Evolutionary conservation across 2,113 vertebrate genomes (phyloP).

Genomic region (Amblyornis subalaris): DNA sequence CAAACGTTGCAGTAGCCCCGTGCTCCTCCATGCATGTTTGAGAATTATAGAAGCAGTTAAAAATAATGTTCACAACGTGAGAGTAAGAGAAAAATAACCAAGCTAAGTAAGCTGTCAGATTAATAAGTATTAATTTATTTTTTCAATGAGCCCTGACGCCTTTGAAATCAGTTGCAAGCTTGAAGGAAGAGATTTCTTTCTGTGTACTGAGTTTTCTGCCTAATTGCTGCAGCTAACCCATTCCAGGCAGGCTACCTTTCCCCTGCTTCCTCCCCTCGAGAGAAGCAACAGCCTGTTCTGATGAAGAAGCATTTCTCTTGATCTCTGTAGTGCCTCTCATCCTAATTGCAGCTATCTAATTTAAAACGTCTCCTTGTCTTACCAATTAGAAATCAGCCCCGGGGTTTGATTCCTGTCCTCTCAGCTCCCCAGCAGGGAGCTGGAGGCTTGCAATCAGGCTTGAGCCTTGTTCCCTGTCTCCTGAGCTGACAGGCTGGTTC

Average conservation of each 20-base stretch:
- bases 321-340: slow-evolving; percentile 41
- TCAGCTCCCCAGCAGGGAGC: background rate
- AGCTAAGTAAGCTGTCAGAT: background rate
- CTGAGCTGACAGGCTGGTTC: background rate
- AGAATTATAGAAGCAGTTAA: background rate
- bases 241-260: background rate
- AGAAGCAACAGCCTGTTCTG: background rate
- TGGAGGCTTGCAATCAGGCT: background rate
- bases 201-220: background rate
- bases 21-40: background rate
- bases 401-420: background rate
- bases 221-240: background rate
- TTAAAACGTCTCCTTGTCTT: background rate
- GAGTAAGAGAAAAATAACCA: background rate
- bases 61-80: background rate
- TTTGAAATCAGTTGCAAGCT: background rate
- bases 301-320: slow-evolving; percentile 11
- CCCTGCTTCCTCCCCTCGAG: background rate
- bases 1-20: fast-evolving
- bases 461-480: background rate
- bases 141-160: background rate
- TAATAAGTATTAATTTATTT: background rate
- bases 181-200: background rate
- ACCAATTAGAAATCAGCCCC: slow-evolving; percentile 9
- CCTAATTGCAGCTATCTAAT: slow-evolving; percentile 26